phyloP scores from a whole-genome alignment of 2,797 vertebrate species.

The Antrozous pallidus region DNA sequence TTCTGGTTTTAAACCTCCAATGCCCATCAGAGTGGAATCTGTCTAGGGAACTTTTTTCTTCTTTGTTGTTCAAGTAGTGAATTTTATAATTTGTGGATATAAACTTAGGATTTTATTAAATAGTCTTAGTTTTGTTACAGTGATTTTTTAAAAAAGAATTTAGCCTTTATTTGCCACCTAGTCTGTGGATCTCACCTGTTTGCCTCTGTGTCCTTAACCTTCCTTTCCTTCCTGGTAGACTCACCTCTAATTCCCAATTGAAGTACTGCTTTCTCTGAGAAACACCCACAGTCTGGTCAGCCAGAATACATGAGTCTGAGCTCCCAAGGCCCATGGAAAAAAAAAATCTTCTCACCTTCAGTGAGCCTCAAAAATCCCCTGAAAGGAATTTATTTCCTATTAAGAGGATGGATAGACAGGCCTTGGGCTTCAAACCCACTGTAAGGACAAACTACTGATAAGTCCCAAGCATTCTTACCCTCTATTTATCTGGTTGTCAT shows the following conservation, averaged over 20 bases:
- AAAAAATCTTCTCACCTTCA: background rate
- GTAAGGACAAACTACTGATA: background rate
- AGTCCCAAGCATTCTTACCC: background rate
- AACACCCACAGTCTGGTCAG: background rate
- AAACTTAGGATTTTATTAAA: background rate
- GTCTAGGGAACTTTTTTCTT: background rate
- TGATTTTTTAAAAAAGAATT: background rate
- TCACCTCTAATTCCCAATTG: background rate
- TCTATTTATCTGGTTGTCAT: background rate
- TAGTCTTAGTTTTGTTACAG: background rate
- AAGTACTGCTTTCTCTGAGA: background rate
- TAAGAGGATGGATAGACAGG: background rate
- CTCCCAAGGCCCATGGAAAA: background rate
- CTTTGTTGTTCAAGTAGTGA: background rate
- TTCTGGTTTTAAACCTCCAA: slow-evolving; percentile 2
- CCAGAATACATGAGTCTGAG: background rate
- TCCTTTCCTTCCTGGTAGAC: background rate
- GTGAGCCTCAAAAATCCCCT: background rate
- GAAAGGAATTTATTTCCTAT: background rate
- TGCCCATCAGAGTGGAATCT: background rate
- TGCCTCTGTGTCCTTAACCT: background rate
- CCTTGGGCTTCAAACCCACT: background rate
- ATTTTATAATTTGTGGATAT: background rate
- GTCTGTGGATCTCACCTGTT: background rate
- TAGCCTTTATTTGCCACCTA: background rate